Conservation (phyloP, 1,140 invertebrate species). For the Drosophila parabipectinata region DNA sequence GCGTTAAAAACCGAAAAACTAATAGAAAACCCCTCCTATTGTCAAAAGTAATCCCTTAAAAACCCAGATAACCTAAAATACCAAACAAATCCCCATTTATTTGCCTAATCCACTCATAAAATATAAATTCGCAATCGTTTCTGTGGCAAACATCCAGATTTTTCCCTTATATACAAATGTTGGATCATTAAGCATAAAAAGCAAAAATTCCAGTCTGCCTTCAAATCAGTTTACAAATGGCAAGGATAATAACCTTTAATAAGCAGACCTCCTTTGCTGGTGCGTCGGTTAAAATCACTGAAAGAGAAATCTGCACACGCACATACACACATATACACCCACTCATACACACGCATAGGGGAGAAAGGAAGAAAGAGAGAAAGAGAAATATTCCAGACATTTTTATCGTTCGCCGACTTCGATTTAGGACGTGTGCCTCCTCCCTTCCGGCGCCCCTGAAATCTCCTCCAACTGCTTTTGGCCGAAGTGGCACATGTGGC, state of each 20-base stretch:
- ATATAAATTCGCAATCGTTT: conserved; percentile 17
- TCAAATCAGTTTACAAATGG: conserved; percentile 82
- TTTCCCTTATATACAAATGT: conserved; percentile 11
- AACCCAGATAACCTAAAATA: background rate
- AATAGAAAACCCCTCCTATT: no score
- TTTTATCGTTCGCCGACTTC: conserved; percentile 83
- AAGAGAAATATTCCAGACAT: conserved; percentile 79
- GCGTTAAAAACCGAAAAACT: no score
- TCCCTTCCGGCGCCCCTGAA: background rate
- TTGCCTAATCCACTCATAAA: background rate
- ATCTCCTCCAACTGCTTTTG: conserved; percentile 16
- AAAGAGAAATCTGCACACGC: conserved; percentile 53
- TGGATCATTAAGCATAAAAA: conserved; percentile 54
- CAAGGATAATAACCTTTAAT: conserved; percentile 81
- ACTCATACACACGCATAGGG: background rate
- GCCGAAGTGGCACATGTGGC: conserved; percentile 36
- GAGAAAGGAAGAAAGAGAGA: conserved; percentile 11
- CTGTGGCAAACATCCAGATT: conserved; percentile 20
- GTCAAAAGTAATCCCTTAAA: background rate
- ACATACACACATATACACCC: conserved; percentile 5
- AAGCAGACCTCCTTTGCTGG: conserved; percentile 51
- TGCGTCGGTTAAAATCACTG: conserved; percentile 72
- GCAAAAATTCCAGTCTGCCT: conserved; percentile 43
- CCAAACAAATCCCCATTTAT: background rate
- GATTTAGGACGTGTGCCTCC: conserved; percentile 69